Percentiles rank a stretch among this genome's conserved stretches.
Evolutionary conservation across 2,888 invertebrate genomes (phyloP).

Genomic region (Stenodema calcarata): DNA sequence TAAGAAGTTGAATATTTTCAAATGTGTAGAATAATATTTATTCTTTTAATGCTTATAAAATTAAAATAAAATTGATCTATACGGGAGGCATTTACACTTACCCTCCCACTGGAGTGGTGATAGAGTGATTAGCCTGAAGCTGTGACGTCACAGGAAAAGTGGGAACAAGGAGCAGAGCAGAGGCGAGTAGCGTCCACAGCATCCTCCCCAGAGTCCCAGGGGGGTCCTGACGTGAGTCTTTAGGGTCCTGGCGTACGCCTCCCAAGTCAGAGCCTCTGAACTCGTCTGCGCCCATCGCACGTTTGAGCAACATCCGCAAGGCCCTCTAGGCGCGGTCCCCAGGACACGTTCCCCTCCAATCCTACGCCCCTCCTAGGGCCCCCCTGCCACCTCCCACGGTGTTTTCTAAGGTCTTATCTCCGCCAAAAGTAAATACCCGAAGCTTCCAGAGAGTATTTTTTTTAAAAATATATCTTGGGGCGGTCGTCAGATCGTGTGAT

Average conservation of each 20-base stretch:
- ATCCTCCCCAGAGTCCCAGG: background rate
- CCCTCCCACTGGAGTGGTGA: slow-evolving; percentile 14
- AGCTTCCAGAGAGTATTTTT: background rate
- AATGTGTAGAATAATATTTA: no score
- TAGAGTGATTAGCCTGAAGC: background rate
- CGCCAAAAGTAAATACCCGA: slow-evolving; percentile 16
- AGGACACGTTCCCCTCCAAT: background rate
- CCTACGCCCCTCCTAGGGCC: background rate
- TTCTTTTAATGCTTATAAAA: no score
- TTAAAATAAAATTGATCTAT: no score
- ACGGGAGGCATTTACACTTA: background rate
- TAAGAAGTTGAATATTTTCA: no score
- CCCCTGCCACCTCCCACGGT: background rate
- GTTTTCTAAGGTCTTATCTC: background rate
- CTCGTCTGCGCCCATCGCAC: slow-evolving; percentile 28
- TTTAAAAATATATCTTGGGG: background rate
- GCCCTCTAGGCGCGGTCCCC: background rate
- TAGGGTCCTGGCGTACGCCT: background rate
- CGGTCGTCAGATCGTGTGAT: slow-evolving; percentile 11
- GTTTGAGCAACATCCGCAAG: slow-evolving; percentile 29
- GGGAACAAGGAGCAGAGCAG: background rate
- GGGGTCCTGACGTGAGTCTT: background rate
- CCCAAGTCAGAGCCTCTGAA: background rate
- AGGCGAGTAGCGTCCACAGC: background rate
- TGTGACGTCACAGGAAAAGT: slow-evolving; percentile 1